Evolutionary conservation across 2,113 vertebrate species (phyloP).

Genomic region (Rhinopithecus roxellana): DNA sequence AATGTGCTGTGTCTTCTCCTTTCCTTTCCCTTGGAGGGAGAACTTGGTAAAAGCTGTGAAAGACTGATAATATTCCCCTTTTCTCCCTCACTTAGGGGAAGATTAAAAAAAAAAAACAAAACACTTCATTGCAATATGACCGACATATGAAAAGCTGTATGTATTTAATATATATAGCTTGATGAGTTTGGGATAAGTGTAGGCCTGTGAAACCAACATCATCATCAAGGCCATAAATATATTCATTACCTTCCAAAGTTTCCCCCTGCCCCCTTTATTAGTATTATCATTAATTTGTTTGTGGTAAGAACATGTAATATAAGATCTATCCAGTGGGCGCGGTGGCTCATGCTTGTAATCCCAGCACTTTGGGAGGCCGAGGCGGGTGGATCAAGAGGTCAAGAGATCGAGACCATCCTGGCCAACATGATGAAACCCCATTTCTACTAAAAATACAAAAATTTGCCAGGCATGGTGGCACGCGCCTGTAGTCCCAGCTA

Average conservation of each 20-base stretch:
- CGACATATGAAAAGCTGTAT: not conserved
- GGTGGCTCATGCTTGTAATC: too few relatives aligned
- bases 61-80: not conserved
- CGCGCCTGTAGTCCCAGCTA: too few relatives aligned
- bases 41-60: not conserved
- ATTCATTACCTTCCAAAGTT: not conserved
- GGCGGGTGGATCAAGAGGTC: too few relatives aligned
- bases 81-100: not conserved
- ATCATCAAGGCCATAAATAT: not conserved
- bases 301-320: not conserved
- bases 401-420: too few relatives aligned
- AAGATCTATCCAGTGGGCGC: not conserved
- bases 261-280: not conserved
- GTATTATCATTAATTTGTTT: not conserved
- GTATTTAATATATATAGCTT: not conserved
- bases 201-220: not conserved
- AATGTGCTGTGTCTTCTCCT: not conserved
- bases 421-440: too few relatives aligned
- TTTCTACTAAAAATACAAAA: too few relatives aligned
- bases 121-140: not conserved
- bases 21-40: not conserved
- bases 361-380: too few relatives aligned
- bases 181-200: not conserved
- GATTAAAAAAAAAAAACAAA: not conserved
- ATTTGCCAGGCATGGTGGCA: too few relatives aligned